phyloP scores from a whole-genome alignment of 1,140 invertebrate genomes.

The Drosophila pseudoobscura region DNA sequence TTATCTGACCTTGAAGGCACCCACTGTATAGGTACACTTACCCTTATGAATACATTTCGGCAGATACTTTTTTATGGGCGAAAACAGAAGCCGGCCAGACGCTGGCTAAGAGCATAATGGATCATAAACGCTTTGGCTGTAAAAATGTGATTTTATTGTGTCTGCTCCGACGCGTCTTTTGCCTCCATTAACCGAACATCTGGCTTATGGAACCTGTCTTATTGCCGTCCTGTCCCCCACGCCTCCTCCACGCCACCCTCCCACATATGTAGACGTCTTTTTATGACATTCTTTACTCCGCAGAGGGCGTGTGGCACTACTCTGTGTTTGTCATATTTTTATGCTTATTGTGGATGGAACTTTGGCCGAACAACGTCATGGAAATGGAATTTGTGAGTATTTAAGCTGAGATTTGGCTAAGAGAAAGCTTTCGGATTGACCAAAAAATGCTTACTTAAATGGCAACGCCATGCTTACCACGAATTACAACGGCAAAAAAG shows the following conservation, averaged over 20 bases:
- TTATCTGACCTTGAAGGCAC: conserved; percentile 33
- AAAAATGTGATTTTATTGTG: conserved; percentile 72
- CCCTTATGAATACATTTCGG: conserved; percentile 14
- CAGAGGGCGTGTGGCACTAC: conserved; percentile 8
- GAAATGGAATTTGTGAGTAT: conserved; percentile 38
- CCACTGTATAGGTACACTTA: background rate
- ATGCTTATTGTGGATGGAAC: conserved; percentile 10
- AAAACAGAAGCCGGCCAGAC: conserved; percentile 51
- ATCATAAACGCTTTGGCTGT: conserved; percentile 69
- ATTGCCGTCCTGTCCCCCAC: conserved; percentile 14
- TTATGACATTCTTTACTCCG: conserved; percentile 36
- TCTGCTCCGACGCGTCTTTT: conserved; percentile 46
- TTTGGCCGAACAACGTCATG: conserved; percentile 12
- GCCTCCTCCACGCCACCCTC: background rate
- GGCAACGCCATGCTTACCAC: background rate
- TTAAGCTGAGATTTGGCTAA: conserved; percentile 9
- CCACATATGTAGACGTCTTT: conserved; percentile 28
- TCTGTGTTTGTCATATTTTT: conserved; percentile 38
- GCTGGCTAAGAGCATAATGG: conserved; percentile 72
- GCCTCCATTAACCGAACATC: conserved; percentile 21
- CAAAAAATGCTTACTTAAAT: background rate
- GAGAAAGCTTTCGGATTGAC: background rate
- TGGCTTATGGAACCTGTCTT: conserved; percentile 48
- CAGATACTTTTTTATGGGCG: conserved; percentile 48
- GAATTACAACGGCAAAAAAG: background rate